Evolutionary conservation across 2,113 vertebrate genomes (phyloP).

Genomic region (Ursus arctos): DNA sequence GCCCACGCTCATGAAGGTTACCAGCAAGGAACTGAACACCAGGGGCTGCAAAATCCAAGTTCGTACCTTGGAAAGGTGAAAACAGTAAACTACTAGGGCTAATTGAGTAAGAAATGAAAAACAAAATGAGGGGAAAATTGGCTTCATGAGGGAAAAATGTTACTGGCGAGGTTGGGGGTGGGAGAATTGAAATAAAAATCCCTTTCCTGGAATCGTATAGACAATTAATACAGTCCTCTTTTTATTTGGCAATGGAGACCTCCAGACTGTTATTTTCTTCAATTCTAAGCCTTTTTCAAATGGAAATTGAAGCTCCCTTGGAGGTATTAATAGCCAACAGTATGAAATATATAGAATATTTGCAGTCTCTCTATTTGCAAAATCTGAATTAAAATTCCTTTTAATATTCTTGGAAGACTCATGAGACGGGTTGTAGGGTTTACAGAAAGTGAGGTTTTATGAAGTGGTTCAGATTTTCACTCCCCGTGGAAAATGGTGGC

Average conservation of each 20-base stretch:
- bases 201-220: not conserved
- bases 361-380: not conserved
- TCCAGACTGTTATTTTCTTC: not conserved
- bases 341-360: not conserved
- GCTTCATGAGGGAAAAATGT: not conserved
- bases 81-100: no score
- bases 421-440: not conserved
- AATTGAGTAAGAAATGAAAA: not conserved
- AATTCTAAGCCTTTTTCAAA: not conserved
- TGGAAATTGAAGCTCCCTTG: not conserved
- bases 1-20: accelerated
- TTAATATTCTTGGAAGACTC: not conserved
- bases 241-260: not conserved
- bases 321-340: not conserved
- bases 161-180: accelerated
- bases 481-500: not conserved
- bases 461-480: not conserved
- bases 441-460: not conserved
- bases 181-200: not conserved
- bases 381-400: not conserved
- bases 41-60: not conserved
- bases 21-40: no score
- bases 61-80: not conserved
- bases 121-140: not conserved
- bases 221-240: not conserved